Conservation (phyloP, 2,888 invertebrate species). For the Podotricha telesiphe region DNA sequence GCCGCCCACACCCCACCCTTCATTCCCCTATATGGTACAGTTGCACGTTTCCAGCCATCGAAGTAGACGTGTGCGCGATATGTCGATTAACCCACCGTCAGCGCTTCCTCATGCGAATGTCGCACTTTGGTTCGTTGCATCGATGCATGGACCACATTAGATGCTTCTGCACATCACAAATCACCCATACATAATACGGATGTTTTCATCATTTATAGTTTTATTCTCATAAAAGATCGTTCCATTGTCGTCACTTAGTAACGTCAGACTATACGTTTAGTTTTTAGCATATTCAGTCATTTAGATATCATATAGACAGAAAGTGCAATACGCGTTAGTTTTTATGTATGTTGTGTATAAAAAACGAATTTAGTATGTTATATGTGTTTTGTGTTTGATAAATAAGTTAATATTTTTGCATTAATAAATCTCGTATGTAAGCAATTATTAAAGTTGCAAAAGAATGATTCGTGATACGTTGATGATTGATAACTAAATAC, state of each 20-base stretch:
- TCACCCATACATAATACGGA: conserved; percentile 58
- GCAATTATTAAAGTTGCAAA: not conserved
- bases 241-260: conserved; percentile 47
- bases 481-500: conserved; percentile 32
- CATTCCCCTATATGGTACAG: conserved; percentile 57
- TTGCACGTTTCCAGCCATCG: conserved; percentile 70
- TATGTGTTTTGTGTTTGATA: not conserved
- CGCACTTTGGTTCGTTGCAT: conserved; percentile 81
- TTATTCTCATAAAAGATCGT: conserved; percentile 44
- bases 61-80: conserved; percentile 74
- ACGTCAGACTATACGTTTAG: conserved; percentile 48
- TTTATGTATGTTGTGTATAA: conserved; percentile 36
- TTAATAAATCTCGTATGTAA: not conserved
- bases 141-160: conserved; percentile 81
- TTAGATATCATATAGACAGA: conserved; percentile 39
- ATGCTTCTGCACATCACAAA: conserved; percentile 76
- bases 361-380: conserved; percentile 14
- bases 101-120: conserved; percentile 75
- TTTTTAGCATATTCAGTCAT: conserved; percentile 31
- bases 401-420: not conserved
- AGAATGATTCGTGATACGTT: conserved; percentile 31
- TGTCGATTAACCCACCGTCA: conserved; percentile 71
- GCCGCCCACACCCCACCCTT: conserved; percentile 51
- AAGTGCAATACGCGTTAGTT: conserved; percentile 33
- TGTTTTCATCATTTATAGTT: conserved; percentile 52